Base-by-base conservation (phyloP, 2,113 vertebrate genomes). In the Hippocampus barbouri region DNA sequence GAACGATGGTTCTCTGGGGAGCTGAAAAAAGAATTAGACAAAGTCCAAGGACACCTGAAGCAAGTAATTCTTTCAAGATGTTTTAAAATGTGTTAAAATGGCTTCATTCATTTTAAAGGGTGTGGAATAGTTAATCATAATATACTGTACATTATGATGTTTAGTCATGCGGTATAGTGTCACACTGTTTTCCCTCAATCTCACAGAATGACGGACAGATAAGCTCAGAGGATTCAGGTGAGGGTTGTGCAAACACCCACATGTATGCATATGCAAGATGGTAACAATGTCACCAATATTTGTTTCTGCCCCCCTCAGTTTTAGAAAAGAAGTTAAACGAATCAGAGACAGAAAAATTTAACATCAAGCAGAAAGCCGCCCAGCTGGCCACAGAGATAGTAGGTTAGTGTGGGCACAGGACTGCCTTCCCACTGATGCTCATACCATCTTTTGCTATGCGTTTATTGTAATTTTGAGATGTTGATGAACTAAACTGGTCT, bases 1-100 rank as follows among this genome's bases (percentile, higher is more conserved):
- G 97, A 98, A 89, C 93, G 94, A 75, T 98, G 97, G 97, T 98
- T 97, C 86, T 96, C 97, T 81, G 96, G 95, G 86, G 97, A 98
- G 87, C 90, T 99, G 86, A 99, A 98, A 91, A 99, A 99, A 84
- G 97, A 98, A 89, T 91, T 99, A 89, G 97, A 98, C 86, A 98
- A 95, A 94, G 94, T 96, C 78, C 96, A 98, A 93, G 96, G 95
- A 89, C 95, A 97, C 71, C 94, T 90, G 88, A 97, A 98, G 93
- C 96, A 98, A 96, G 97, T 99, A 98, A 98, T 95, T 95, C 85
- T 87, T 93, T 94, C 93, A 85, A 94, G 91, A 93, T 94, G 80
- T 86, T 91, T 34, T 93, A 83, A 88, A 90, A 75, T 74, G 12
- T 54, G 59, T 74, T 53, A 49, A 66, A 70, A 15, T 47, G 14